Percentiles rank a stretch among this genome's conserved stretches.
Evolutionary conservation across 2,797 vertebrate genomes (phyloP).

Genomic region (Sphaeramia orbicularis): DNA sequence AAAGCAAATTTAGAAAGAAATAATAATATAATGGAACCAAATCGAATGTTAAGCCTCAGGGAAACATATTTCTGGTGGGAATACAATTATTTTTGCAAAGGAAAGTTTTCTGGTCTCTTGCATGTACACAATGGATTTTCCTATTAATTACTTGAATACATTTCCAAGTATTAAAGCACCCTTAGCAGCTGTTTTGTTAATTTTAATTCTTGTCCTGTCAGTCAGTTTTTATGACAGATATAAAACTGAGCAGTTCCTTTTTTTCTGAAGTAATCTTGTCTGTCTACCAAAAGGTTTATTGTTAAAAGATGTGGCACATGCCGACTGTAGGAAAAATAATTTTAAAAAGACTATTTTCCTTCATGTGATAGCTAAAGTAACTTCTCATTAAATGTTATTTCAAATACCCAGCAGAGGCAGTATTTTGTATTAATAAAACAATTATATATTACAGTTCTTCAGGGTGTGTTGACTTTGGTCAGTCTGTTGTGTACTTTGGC

Average conservation of each 20-base stretch:
- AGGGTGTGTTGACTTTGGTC: constrained; percentile 58
- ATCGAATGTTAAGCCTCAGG: constrained; percentile 25
- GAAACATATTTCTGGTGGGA: constrained; percentile 23
- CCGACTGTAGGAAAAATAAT: constrained; percentile 21
- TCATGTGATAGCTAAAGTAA: constrained; percentile 27
- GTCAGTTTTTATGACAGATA: constrained; percentile 41
- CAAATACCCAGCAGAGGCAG: constrained; percentile 10
- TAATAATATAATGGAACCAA: constrained; percentile 9
- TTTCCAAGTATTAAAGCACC: constrained; percentile 31
- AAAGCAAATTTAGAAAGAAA: constrained; percentile 7
- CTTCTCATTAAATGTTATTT: constrained; percentile 34
- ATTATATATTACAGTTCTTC: constrained; percentile 37
- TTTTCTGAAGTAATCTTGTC: constrained; percentile 48
- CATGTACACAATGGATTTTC: constrained; percentile 32
- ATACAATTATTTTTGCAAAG: constrained; percentile 1
- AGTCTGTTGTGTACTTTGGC: constrained; percentile 48
- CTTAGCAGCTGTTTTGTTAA: constrained; percentile 46
- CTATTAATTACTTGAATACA: constrained; percentile 21
- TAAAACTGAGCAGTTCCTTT: constrained; percentile 49
- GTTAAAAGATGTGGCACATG: constrained; percentile 16
- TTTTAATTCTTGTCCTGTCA: constrained; percentile 35
- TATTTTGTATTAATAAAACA: constrained; percentile 43
- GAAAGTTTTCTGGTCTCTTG: constrained; percentile 7
- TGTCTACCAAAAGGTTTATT: constrained; percentile 37
- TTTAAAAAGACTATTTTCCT: constrained; percentile 16